Base-by-base conservation (phyloP, 1,140 invertebrate genomes). In the Choristoneura fumiferana region DNA sequence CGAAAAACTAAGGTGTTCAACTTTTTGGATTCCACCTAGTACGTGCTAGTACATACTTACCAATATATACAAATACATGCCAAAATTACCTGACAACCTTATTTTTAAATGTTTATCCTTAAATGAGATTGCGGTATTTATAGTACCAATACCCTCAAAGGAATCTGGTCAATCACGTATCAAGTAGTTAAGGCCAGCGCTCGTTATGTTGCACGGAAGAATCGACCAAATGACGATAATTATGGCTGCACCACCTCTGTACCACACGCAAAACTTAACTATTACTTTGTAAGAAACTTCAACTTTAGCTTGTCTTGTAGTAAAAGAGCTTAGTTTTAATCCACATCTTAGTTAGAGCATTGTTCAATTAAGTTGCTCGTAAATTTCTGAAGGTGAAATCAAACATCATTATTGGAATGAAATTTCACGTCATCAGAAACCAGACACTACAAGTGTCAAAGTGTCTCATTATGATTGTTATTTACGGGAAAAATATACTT, bases 101-200 rank as follows among this genome's bases (percentile, higher is more conserved):
- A 6, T 29, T 29, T 29, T 29, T 3, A 29, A 29, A 29, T 29
- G 22, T 29, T 29, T 29, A 6, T 29, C 22, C 22, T 29, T 29
- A 29, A 29, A 29, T 29, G 22, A 22, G 22, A 49, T 49, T 8
- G 18, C n/a, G 4, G n/a, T 14, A 49, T 22, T 49, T 49, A 29
- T 33, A 49, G 43, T 49, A 49, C 17, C 43, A 49, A 49, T 49
- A 49, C 43, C 43, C 17, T 22, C 17, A 49, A 49, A 49, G 43
- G 43, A 49, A 49, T 49, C 43, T 49, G 43, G 43, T 49, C 43
- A 49, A 29, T 49, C 43, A 49, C n/a, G 43, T 49, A 49, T 49
- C 43, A 49, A 12, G 43, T 49, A 22, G 43, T 49, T 49, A 49
- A 49, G 43, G 43, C 10, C 43, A 22, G 18, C 22, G 22, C 43